Evolutionary conservation across 23 tunicate species (phyloP).

Genomic region (Botrylloides violaceus): DNA sequence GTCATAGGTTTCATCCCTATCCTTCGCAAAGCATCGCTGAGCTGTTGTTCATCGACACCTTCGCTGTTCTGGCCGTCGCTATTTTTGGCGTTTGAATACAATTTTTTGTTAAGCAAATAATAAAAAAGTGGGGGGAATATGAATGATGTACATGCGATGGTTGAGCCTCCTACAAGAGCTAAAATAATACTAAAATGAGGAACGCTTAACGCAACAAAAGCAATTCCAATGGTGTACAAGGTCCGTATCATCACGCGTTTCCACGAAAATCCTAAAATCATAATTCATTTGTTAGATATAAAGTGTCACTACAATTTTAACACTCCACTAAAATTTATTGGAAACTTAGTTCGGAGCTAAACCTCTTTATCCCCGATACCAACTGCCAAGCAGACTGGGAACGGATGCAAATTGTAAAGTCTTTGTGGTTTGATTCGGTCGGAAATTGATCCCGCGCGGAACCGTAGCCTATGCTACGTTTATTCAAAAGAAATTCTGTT

Average conservation of each 20-base stretch:
- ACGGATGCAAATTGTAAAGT: not conserved
- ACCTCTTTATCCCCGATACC: not conserved
- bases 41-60: not conserved
- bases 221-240: slow-evolving; percentile 7
- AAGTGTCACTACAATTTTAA: no score
- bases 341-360: no score
- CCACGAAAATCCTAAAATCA: slow-evolving; percentile 46
- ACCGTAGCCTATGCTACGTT: no score
- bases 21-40: no score
- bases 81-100: not conserved
- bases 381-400: slow-evolving; percentile 3
- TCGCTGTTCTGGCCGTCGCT: not conserved
- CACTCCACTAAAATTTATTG: no score
- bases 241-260: slow-evolving; percentile 58
- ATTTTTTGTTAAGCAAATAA: slow-evolving; percentile 44
- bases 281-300: no score
- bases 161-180: slow-evolving; percentile 72
- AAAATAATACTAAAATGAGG: slow-evolving; percentile 83
- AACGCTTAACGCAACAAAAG: slow-evolving; percentile 52
- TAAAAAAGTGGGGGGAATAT: slow-evolving; percentile 95
- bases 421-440: no score
- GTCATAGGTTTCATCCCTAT: not conserved
- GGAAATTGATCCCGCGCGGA: no score
- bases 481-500: no score
- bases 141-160: slow-evolving; percentile 61